phyloP scores from a whole-genome alignment of 2,888 invertebrate genomes.

The Papilio demoleus region DNA sequence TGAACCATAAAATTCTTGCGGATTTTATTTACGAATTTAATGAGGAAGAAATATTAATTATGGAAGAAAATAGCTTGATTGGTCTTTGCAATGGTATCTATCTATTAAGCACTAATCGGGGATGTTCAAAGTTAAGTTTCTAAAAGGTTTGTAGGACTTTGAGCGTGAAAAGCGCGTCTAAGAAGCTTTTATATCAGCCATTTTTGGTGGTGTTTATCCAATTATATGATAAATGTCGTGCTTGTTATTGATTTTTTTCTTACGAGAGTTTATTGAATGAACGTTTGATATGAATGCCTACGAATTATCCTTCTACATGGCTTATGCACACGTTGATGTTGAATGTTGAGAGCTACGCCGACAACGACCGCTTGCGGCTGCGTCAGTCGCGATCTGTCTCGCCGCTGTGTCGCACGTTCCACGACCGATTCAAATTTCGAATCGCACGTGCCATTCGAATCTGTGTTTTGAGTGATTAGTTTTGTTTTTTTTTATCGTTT shows the following conservation, averaged over 20 bases:
- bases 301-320: constrained; percentile 32
- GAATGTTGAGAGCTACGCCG: constrained; percentile 20
- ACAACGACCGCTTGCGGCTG: constrained; percentile 55
- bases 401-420: constrained; percentile 42
- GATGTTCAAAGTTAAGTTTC: background rate
- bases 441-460: constrained; percentile 46
- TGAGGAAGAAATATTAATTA: too few species aligned
- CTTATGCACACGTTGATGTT: constrained; percentile 20
- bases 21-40: too few species aligned
- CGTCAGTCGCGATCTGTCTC: constrained; percentile 52
- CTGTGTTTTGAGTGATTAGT: constrained; percentile 39
- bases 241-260: background rate
- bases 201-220: too few species aligned
- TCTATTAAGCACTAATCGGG: background rate
- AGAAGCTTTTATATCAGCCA: too few species aligned
- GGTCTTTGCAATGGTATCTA: too few species aligned
- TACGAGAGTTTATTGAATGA: background rate
- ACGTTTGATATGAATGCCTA: constrained; percentile 14
- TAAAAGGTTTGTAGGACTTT: too few species aligned
- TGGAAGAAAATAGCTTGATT: too few species aligned
- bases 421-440: constrained; percentile 48
- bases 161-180: too few species aligned
- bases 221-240: background rate
- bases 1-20: too few species aligned
- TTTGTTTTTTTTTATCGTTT: constrained; percentile 31